Base-by-base conservation (phyloP, 2,888 invertebrate genomes). In the Agonopterix alstromeriana region DNA sequence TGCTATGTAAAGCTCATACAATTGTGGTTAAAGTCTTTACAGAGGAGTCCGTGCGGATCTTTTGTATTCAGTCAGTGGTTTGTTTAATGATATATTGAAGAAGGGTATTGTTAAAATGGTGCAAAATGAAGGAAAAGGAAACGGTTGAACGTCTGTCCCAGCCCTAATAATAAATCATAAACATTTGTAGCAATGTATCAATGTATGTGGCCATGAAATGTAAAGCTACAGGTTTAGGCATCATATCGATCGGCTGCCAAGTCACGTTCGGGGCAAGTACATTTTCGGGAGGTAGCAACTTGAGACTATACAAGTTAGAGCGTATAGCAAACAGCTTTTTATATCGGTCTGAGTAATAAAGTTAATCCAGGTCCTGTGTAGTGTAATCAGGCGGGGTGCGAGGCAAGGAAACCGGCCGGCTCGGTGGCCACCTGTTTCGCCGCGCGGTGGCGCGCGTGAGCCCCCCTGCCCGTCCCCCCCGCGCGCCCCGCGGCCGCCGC, bases 341-440 rank as follows among this genome's bases (percentile, higher is more conserved):
- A 70, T 80, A 75, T 78, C 65, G 75, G 68, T 63, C 68, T 58
- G 66, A 27, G 76, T 71, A 78, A 81, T 84, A 82, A 83, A 82
- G 77, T 82, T 77, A 82, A 82, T 82, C 80, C 82, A 81, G 82
- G 80, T 73, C 68, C 72, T 75, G 73, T 73, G 78, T 76, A 77
- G 76, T 27, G 27, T 71, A 71, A 76, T 72, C 57, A 60, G 69
- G 61, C 58, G 64, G 65, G 60, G 67, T 61, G 67, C 63, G 53
- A 47, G 52, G 52, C 62, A 60, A 61, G 67, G 54, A 74, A 77
- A 71, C 77, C 73, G 77, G 70, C 73, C 65, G 77, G 68, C 61
- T 68, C 72, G 72, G 70, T 69, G 74, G 82, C 80, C 82, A 82
- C 81, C 80, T 81, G 83, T 82, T 76, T 77, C 73, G 55, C 56